These are phyloP conservation scores for Chloroceryle aenea DNA, from an alignment of 2,113 vertebrate genomes.

Conservation along the genomic window DNA sequence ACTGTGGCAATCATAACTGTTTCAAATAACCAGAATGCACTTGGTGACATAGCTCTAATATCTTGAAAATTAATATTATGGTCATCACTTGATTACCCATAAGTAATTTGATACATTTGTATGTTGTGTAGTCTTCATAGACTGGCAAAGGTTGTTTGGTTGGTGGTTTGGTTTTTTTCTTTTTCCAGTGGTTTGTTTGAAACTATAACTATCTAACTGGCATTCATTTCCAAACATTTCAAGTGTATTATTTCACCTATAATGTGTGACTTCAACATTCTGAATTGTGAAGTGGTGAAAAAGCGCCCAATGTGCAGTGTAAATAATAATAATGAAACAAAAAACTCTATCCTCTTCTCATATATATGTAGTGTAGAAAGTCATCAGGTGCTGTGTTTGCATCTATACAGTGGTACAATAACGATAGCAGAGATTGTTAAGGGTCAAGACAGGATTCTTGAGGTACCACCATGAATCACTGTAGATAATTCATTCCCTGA, in stretches of 20 bases:
- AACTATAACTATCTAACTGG: background rate
- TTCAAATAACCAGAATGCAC: background rate
- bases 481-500: background rate
- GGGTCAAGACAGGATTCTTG: background rate
- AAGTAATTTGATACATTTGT: background rate
- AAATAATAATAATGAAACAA: background rate
- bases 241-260: background rate
- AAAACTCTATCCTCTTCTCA: background rate
- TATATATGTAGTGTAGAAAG: background rate
- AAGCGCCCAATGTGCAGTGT: background rate
- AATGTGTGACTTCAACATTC: background rate
- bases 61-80: background rate
- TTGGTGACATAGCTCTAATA: background rate
- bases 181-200: background rate
- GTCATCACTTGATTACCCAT: background rate
- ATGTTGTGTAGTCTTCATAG: background rate
- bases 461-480: background rate
- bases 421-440: background rate
- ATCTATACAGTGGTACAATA: background rate
- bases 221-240: background rate
- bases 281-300: background rate
- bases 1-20: background rate
- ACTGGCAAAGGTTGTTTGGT: background rate
- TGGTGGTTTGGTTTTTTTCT: background rate
- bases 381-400: background rate